Evolutionary conservation across 2,888 invertebrate genomes (phyloP).

Genomic region (Norana najaformis): DNA sequence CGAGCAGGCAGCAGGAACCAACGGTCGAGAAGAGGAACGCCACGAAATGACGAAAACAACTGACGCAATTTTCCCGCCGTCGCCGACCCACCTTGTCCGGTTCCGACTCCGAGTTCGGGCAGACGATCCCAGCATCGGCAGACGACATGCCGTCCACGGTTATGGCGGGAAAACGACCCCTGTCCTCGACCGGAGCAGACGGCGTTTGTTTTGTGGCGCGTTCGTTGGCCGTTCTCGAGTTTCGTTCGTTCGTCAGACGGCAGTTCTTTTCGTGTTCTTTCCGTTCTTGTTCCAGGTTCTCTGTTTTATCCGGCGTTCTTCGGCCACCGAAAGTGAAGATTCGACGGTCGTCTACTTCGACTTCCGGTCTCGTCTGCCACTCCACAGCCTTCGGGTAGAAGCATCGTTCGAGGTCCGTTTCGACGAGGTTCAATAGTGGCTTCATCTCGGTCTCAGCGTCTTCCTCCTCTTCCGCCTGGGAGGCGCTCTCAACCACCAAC

Average conservation of each 20-base stretch:
- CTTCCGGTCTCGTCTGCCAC: neutral
- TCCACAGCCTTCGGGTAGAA: neutral
- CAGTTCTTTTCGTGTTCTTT: neutral
- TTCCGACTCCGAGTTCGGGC: neutral
- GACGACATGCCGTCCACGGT: neutral
- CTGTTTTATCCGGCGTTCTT: neutral
- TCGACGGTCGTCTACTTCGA: neutral
- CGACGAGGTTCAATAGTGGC: neutral
- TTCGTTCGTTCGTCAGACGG: neutral
- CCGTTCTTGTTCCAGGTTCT: neutral
- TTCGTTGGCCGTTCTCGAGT: neutral
- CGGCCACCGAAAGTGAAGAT: neutral
- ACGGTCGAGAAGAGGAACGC: constrained; percentile 96
- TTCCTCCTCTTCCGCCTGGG: constrained; percentile 24
- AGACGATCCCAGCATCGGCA: neutral
- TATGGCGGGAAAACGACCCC: neutral
- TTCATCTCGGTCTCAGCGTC: constrained; percentile 18
- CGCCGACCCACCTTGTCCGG: neutral
- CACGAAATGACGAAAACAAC: constrained; percentile 70
- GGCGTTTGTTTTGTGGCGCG: neutral
- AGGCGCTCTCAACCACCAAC: neutral
- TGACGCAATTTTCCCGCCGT: constrained; percentile 50
- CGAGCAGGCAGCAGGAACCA: constrained; percentile 85
- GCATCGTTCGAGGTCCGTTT: neutral
- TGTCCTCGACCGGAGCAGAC: neutral